Percentiles rank a stretch among this genome's conserved stretches.
These are phyloP conservation scores for Chionomys nivalis DNA, from an alignment of 2,113 vertebrate genomes.

Conservation along the genomic window DNA sequence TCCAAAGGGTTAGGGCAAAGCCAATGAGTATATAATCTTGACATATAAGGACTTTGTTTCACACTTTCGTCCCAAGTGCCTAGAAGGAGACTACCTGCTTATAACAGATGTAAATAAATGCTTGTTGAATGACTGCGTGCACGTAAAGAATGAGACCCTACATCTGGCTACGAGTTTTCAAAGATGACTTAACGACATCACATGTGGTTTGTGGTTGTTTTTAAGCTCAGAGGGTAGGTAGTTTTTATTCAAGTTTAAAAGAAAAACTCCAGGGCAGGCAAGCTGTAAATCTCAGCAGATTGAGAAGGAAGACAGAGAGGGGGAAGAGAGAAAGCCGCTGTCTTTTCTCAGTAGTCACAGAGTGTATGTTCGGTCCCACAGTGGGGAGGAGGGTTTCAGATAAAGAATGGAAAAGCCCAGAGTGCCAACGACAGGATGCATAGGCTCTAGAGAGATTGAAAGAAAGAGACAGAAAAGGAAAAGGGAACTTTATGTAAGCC, in stretches of 20 bases:
- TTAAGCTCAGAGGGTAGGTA: background rate
- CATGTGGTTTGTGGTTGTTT: background rate
- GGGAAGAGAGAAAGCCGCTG: background rate
- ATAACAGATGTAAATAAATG: background rate
- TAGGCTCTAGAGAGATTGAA: background rate
- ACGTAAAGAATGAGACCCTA: fast-evolving
- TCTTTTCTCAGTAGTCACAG: background rate
- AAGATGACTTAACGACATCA: background rate
- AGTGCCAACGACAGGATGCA: too few species aligned
- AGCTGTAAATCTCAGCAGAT: background rate
- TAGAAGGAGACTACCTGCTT: too few species aligned
- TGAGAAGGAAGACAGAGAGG: background rate
- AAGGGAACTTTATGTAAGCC: background rate
- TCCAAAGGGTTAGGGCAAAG: background rate
- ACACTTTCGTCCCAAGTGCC: background rate
- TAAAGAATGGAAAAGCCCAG: too few species aligned
- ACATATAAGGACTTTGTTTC: background rate
- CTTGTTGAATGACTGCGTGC: background rate
- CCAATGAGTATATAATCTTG: background rate
- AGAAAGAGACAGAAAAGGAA: background rate
- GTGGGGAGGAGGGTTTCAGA: background rate
- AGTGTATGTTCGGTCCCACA: fast-evolving
- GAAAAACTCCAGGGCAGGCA: background rate
- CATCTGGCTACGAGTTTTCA: background rate
- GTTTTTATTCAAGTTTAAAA: background rate